Evolutionary conservation across 1,140 invertebrate species (phyloP), one percentile per base, ranked within the genome.

Genomic region (Oreohelix idahoensis): DNA sequence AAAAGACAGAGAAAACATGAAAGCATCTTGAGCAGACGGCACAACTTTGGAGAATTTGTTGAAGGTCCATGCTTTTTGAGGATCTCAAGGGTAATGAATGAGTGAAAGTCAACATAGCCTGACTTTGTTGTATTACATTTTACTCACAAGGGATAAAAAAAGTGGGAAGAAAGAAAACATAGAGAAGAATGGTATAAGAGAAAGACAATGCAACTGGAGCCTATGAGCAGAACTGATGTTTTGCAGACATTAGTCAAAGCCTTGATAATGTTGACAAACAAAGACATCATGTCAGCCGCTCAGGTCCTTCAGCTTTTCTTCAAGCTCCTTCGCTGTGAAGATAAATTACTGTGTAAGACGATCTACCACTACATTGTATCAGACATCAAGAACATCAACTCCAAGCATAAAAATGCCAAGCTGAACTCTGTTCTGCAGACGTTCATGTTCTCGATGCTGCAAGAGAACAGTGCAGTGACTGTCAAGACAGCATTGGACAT

Each of bases 401-500:
- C 95, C 39, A 98, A 98, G 92, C 96, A 98, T 89, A 98, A 97
- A 91, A 97, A 98, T 94, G 94, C 95, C 84, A 97, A 97, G 92
- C 92, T 99, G 0, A 99, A 99, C 93, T 95, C 96, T 38, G 94
- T 94, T 23, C 93, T 99, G 8, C 97, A 99, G 93, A 98, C 98
- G 92, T 99, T 98, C 90, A 98, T 99, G 96, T 98, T 96, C 91
- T 95, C 95, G 23, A 98, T 98, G 96, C 92, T 99, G 36, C 96
- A 96, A 89, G 97, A 98, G 89, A 95, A 95, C 53, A 97, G 98
- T 94, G 94, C 95, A 0, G 96, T 95, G 91, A 97, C 97, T 51
- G 96, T 96, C 1, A 99, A 99, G 93, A 96, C 98, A 94, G 97
- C 98, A 0, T 93, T 98, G 38, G 96, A 98, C 91, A 97, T 99